Conservation (phyloP, 1,140 invertebrate species). For the Brachionus asplanchnoidis region DNA sequence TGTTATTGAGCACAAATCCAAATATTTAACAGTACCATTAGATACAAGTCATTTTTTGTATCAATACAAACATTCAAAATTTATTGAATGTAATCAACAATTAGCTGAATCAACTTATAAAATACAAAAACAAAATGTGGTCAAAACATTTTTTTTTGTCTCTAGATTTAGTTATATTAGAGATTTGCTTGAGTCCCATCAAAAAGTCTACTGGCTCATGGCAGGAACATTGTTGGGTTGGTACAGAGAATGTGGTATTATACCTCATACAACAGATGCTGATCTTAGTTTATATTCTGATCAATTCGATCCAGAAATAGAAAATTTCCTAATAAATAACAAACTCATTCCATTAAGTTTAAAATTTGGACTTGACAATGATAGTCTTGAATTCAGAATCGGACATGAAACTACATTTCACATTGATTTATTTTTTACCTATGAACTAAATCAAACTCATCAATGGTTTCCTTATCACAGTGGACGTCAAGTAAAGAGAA, state of each 20-base stretch:
- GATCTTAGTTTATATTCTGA: background rate
- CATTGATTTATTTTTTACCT: background rate
- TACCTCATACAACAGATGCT: background rate
- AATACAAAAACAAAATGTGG: background rate
- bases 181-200: background rate
- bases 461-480: background rate
- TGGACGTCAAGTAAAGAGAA: background rate
- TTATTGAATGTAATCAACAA: background rate
- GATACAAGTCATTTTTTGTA: background rate
- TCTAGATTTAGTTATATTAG: background rate
- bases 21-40: background rate
- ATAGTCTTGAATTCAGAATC: background rate
- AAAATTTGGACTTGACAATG: background rate
- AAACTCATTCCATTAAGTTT: background rate
- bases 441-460: background rate
- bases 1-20: background rate
- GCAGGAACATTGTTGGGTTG: constrained; percentile 1
- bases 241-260: constrained; percentile 4
- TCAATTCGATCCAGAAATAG: background rate
- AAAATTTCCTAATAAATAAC: background rate
- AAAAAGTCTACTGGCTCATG: background rate
- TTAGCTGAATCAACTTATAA: background rate
- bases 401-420: background rate
- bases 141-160: background rate
- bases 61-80: background rate